These are phyloP conservation scores for Plutella xylostella DNA, from an alignment of 2,888 invertebrate species.

Conservation along the genomic window DNA sequence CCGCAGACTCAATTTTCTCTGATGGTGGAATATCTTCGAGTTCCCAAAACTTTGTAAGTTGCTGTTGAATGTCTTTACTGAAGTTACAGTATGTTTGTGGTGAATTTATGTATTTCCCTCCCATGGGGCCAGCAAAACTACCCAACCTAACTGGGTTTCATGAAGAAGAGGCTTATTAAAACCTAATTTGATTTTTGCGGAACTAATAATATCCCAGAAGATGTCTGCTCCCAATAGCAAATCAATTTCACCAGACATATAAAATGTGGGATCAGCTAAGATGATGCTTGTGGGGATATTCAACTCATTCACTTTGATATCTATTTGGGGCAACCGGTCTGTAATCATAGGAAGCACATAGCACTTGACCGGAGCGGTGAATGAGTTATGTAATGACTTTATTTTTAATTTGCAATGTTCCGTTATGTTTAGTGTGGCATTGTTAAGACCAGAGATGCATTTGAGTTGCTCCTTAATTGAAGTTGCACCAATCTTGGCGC, in stretches of 20 bases:
- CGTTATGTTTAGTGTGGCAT: too few species aligned
- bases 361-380: neutral
- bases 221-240: neutral
- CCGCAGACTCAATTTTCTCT: neutral
- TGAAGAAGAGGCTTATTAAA: neutral
- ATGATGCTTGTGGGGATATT: slow-evolving; percentile 3
- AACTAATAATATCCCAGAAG: neutral
- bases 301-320: neutral
- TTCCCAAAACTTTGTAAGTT: neutral
- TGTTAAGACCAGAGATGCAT: too few species aligned
- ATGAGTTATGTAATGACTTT: neutral
- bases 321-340: neutral
- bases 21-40: neutral
- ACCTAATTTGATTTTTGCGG: neutral
- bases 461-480: neutral
- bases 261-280: slow-evolving; percentile 6
- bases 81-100: neutral
- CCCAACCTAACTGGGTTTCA: neutral
- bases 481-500: too few species aligned
- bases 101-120: too few species aligned
- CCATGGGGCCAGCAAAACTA: neutral
- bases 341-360: neutral
- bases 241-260: slow-evolving; percentile 2
- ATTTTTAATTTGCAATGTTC: neutral
- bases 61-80: neutral